Conservation (phyloP, 2,888 invertebrate genomes). For the Diarsia brunnea region DNA sequence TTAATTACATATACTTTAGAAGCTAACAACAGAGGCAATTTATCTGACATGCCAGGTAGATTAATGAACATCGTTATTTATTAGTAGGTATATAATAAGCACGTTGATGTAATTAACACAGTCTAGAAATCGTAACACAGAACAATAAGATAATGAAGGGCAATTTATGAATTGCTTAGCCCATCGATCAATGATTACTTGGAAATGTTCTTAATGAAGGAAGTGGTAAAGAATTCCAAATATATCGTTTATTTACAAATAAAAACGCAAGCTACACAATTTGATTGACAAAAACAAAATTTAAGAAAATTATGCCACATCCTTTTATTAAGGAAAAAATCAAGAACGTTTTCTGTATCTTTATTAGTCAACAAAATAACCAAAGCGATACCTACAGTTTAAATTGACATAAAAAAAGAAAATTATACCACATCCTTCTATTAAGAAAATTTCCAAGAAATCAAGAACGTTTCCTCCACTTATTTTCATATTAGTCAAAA, state of each 20-base stretch:
- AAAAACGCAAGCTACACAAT: too few species aligned
- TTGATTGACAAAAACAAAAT: too few species aligned
- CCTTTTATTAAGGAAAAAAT: too few species aligned
- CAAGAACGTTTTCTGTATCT: too few species aligned
- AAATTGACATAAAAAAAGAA: background rate
- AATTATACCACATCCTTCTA: background rate
- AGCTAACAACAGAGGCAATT: constrained; percentile 15
- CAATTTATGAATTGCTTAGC: constrained; percentile 19
- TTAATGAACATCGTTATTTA: constrained; percentile 16
- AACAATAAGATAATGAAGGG: constrained; percentile 20
- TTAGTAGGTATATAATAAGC: background rate
- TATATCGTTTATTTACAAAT: too few species aligned
- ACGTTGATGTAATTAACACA: background rate
- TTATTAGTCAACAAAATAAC: too few species aligned
- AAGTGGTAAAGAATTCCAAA: too few species aligned
- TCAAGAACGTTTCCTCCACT: background rate
- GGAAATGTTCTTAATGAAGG: background rate
- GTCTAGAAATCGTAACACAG: constrained; percentile 6
- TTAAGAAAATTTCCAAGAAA: background rate
- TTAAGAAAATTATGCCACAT: too few species aligned
- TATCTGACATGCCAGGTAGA: background rate
- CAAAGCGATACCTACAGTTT: background rate
- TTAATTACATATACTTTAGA: background rate
- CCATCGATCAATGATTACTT: background rate
- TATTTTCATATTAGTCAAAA: background rate